Evolutionary conservation across 1,140 invertebrate genomes (phyloP).

Genomic region (Ips typographus): DNA sequence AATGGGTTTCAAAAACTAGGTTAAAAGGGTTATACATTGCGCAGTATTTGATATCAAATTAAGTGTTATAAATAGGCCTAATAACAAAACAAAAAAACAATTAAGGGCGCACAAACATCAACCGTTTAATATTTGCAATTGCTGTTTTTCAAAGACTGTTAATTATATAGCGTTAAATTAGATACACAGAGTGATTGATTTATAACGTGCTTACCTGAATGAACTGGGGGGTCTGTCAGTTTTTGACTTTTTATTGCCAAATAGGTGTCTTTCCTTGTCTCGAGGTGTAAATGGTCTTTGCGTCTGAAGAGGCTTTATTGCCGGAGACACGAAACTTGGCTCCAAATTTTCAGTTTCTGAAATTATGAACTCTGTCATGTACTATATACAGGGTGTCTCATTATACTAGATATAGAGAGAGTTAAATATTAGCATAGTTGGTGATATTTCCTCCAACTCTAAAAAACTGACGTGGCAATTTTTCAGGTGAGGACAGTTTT

Average conservation of each 20-base stretch:
- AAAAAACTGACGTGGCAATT: background rate
- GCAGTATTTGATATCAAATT: background rate
- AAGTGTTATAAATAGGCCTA: background rate
- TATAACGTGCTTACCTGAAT: conserved; percentile 61
- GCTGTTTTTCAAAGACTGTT: too few relatives aligned
- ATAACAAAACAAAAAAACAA: too few relatives aligned
- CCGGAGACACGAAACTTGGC: conserved; percentile 43
- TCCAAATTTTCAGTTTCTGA: conserved; percentile 48
- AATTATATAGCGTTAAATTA: too few relatives aligned
- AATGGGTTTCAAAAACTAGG: background rate
- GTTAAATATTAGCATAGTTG: too few relatives aligned
- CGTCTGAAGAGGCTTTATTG: conserved; percentile 61
- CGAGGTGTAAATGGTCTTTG: conserved; percentile 78
- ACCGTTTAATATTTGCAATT: too few relatives aligned
- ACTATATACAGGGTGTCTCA: background rate
- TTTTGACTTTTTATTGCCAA: conserved; percentile 59
- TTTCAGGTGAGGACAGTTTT: too few relatives aligned
- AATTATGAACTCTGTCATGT: background rate
- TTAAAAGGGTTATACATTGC: background rate
- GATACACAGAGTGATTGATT: too few relatives aligned
- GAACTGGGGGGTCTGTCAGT: conserved; percentile 73
- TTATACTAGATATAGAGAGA: too few relatives aligned
- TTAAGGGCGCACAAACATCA: too few relatives aligned
- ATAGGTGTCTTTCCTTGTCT: conserved; percentile 70
- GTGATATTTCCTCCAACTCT: background rate